These are phyloP conservation scores for Epinotia brunnichana DNA, from an alignment of 2,888 invertebrate genomes.

Conservation along the genomic window DNA sequence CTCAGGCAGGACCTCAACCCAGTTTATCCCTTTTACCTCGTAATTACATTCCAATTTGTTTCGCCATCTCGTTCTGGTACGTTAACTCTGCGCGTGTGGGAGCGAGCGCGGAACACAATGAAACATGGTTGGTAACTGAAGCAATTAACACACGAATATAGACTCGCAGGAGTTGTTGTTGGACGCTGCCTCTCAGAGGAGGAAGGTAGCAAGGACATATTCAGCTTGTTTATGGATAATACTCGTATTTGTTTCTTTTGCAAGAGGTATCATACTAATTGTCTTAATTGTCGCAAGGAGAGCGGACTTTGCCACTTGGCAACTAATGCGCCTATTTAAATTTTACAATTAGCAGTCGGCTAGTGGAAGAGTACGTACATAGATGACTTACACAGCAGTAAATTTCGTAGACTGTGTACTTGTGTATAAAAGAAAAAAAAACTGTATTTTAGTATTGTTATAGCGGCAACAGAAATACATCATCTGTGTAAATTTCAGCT, in stretches of 20 bases:
- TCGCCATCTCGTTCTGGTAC: background rate
- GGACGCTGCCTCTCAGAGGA: background rate
- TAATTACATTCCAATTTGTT: background rate
- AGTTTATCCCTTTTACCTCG: background rate
- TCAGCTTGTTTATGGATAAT: background rate
- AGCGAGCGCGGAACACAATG: background rate
- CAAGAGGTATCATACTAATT: slow-evolving; percentile 10
- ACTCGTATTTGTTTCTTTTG: background rate
- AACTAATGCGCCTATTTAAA: background rate
- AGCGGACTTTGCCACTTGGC: slow-evolving; percentile 6
- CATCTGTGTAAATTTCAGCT: too few species aligned
- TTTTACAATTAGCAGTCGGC: background rate
- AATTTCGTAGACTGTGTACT: too few species aligned
- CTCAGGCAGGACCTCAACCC: background rate
- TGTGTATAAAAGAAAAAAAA: too few species aligned
- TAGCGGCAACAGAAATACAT: too few species aligned
- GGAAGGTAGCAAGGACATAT: background rate
- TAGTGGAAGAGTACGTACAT: background rate
- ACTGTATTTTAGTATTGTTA: too few species aligned
- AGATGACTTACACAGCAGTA: too few species aligned
- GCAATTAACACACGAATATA: background rate
- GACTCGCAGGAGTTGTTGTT: background rate
- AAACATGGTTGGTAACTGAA: background rate
- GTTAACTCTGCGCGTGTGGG: too few species aligned
- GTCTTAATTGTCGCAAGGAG: slow-evolving; percentile 9